Evolutionary conservation across 2,797 vertebrate species (phyloP).

Genomic region (Sebastes oblongus): DNA sequence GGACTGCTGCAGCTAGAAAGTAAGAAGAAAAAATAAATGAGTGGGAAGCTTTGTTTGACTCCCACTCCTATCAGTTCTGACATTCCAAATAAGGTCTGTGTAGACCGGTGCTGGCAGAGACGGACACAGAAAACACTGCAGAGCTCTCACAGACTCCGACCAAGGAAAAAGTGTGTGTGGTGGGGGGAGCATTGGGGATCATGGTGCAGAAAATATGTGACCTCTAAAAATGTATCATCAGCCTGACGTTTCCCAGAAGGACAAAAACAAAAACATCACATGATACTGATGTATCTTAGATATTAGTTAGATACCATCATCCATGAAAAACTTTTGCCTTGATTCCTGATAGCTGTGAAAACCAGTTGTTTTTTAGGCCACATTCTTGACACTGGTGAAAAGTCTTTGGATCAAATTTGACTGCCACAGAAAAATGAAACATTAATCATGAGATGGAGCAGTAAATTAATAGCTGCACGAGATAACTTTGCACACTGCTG

Average conservation of each 20-base stretch:
- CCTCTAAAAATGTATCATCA: slow-evolving; percentile 76
- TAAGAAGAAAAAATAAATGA: slow-evolving; percentile 64
- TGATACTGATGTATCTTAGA: slow-evolving; percentile 43
- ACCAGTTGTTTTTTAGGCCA: too few relatives aligned
- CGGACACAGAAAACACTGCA: slow-evolving; percentile 69
- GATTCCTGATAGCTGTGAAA: not conserved
- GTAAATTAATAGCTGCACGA: slow-evolving; percentile 14
- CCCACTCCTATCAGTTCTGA: slow-evolving; percentile 80
- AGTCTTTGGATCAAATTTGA: not conserved
- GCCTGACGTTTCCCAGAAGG: slow-evolving; percentile 76
- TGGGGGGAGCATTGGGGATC: slow-evolving; percentile 22
- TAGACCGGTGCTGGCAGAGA: slow-evolving; percentile 68
- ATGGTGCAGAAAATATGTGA: slow-evolving; percentile 72
- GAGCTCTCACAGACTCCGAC: slow-evolving; percentile 67
- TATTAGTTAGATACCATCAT: slow-evolving; percentile 15
- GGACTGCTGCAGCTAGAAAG: slow-evolving; percentile 51
- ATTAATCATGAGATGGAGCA: not conserved
- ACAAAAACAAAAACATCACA: slow-evolving; percentile 60
- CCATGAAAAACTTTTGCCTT: slow-evolving; percentile 1
- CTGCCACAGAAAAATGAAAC: not conserved
- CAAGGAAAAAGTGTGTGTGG: slow-evolving; percentile 61
- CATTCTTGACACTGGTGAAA: not conserved
- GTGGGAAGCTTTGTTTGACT: slow-evolving; percentile 78
- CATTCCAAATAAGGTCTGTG: slow-evolving; percentile 83
- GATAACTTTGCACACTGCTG: not conserved